phyloP scores from a whole-genome alignment of 1,140 invertebrate species.

The Micrasema longulum region DNA sequence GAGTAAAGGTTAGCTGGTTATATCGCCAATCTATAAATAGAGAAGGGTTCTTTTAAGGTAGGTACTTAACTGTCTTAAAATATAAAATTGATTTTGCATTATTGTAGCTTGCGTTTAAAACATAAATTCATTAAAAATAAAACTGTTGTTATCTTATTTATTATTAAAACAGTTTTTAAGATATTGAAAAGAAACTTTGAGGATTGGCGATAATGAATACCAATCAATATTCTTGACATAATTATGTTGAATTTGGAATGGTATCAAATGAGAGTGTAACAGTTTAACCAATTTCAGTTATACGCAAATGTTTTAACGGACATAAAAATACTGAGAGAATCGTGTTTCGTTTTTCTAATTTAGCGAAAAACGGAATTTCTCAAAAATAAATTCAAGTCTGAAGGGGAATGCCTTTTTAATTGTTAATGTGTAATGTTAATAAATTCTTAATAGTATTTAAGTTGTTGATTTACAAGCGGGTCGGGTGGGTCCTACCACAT shows the following conservation, averaged over 20 bases:
- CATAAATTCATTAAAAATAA: too few relatives aligned
- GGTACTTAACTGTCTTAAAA: too few relatives aligned
- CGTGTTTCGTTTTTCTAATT: slow-evolving; percentile 54
- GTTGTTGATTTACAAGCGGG: slow-evolving; percentile 50
- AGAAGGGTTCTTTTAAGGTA: neutral
- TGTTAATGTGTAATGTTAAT: slow-evolving; percentile 54
- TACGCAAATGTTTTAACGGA: slow-evolving; percentile 46
- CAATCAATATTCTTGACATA: neutral
- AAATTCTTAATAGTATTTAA: slow-evolving; percentile 54
- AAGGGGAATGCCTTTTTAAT: slow-evolving; percentile 56
- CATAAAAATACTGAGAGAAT: slow-evolving; percentile 52
- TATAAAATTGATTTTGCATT: too few relatives aligned
- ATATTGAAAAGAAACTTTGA: slow-evolving; percentile 4
- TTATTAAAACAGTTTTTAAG: too few relatives aligned
- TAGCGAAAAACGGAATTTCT: slow-evolving; percentile 52
- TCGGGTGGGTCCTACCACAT: slow-evolving; percentile 17
- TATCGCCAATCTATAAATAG: too few relatives aligned
- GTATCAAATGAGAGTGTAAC: too few relatives aligned
- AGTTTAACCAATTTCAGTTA: slow-evolving; percentile 34
- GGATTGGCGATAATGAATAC: neutral
- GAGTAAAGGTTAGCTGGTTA: too few relatives aligned
- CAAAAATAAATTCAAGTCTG: slow-evolving; percentile 55
- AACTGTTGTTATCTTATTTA: too few relatives aligned
- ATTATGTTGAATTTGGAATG: too few relatives aligned
- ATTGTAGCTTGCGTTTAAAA: too few relatives aligned